Percentiles rank a stretch among this genome's conserved stretches.
Evolutionary conservation across 2,888 invertebrate species (phyloP).

Genomic region (Drosophila kanekoi): DNA sequence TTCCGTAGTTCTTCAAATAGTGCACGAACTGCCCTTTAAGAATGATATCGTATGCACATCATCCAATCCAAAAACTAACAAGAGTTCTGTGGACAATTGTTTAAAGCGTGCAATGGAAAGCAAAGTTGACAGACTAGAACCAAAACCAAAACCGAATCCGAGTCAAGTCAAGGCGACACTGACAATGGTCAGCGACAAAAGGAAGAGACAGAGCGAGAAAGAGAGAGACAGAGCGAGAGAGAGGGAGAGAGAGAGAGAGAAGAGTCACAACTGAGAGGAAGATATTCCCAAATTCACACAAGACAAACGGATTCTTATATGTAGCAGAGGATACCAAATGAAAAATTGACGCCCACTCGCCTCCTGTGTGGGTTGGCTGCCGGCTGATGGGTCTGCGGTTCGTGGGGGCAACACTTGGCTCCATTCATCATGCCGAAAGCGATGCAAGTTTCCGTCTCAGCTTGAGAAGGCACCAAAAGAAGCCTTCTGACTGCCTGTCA

Average conservation of each 20-base stretch:
- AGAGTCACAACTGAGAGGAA: constrained; percentile 4
- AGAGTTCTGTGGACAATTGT: constrained; percentile 36
- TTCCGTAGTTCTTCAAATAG: neutral
- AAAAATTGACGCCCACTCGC: constrained; percentile 58
- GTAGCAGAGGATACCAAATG: constrained; percentile 55
- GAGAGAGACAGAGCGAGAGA: neutral
- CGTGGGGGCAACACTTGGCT: constrained; percentile 15
- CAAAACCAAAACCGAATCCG: constrained; percentile 37
- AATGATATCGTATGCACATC: neutral
- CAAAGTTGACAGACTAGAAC: constrained; percentile 42
- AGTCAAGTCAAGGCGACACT: constrained; percentile 54
- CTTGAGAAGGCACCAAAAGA: constrained; percentile 28
- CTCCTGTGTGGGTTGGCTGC: neutral
- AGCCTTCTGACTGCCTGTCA: constrained; percentile 18
- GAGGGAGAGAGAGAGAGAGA: neutral
- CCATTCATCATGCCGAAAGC: constrained; percentile 57
- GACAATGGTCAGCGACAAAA: constrained; percentile 57
- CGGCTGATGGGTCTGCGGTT: constrained; percentile 31
- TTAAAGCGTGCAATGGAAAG: constrained; percentile 46
- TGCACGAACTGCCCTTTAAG: neutral
- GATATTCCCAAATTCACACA: constrained; percentile 48
- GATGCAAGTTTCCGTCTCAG: constrained; percentile 50
- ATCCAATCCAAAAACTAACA: constrained; percentile 29
- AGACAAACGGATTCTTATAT: constrained; percentile 30
- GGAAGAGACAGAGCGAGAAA: neutral